Conservation (phyloP, 2,113 vertebrate genomes). For the Cairina moschata region DNA sequence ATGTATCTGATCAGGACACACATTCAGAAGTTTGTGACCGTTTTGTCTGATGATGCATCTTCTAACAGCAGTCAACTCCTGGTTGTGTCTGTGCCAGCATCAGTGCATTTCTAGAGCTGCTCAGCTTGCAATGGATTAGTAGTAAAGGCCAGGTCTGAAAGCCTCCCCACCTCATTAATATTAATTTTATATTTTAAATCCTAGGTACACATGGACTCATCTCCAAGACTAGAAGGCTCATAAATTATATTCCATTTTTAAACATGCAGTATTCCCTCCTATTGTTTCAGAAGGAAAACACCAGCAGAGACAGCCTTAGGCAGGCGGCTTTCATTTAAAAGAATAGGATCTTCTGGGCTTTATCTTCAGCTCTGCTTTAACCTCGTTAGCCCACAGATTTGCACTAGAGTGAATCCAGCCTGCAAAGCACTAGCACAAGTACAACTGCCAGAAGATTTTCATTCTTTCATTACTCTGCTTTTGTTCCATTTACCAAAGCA, state of each 20-base stretch:
- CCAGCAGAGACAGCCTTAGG: neutral
- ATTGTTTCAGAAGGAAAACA: neutral
- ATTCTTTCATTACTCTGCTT: conserved; percentile 10
- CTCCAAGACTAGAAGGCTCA: neutral
- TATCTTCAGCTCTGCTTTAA: neutral
- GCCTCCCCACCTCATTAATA: conserved; percentile 54
- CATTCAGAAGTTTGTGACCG: neutral
- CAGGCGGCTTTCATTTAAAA: neutral
- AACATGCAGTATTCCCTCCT: neutral
- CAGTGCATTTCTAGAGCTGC: conserved; percentile 40
- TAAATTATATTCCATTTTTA: conserved; percentile 37
- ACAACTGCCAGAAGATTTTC: neutral
- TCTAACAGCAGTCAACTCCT: neutral
- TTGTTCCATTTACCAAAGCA: neutral
- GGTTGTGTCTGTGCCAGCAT: conserved; percentile 7
- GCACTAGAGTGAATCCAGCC: neutral
- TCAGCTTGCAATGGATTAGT: conserved; percentile 59
- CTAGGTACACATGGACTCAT: neutral
- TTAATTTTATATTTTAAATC: conserved; percentile 39
- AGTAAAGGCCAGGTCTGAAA: conserved; percentile 59
- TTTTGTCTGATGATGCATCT: conserved; percentile 14
- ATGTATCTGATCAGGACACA: neutral
- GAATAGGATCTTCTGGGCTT: neutral
- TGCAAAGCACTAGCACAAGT: neutral
- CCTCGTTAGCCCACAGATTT: neutral